Percentiles rank a stretch among this genome's conserved stretches.
phyloP scores from a whole-genome alignment of 2,888 invertebrate species.

The Nemurella pictetii region DNA sequence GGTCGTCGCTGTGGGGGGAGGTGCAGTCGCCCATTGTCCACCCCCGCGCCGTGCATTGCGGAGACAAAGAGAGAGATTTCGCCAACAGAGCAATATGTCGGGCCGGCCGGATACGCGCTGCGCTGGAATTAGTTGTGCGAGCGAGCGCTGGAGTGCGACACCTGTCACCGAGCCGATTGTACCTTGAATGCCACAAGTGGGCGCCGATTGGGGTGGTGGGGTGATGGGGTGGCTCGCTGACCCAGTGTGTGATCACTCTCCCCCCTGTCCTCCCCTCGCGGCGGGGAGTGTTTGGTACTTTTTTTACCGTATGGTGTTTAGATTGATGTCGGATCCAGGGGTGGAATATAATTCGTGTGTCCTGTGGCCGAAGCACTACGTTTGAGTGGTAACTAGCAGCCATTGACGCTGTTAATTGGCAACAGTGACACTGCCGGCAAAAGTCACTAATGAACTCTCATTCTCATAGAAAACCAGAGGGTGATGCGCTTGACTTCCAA shows the following conservation, averaged over 20 bases:
- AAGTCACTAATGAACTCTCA: too few relatives aligned
- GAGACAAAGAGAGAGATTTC: not conserved
- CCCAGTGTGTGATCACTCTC: not conserved
- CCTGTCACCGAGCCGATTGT: not conserved
- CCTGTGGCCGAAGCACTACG: not conserved
- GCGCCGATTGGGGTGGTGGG: not conserved
- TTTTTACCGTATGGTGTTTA: too few relatives aligned
- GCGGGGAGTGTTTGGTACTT: too few relatives aligned
- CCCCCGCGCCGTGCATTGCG: not conserved
- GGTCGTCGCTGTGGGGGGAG: not conserved
- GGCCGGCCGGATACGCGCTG: not conserved
- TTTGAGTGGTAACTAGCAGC: not conserved
- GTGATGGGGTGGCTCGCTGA: not conserved
- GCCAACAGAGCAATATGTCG: not conserved
- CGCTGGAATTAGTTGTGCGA: not conserved
- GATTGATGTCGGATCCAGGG: not conserved
- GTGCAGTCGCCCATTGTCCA: not conserved
- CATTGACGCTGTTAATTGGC: too few relatives aligned
- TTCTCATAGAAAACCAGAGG: too few relatives aligned
- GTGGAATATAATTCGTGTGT: not conserved
- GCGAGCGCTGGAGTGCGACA: not conserved
- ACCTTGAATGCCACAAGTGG: not conserved
- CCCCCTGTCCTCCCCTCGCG: too few relatives aligned
- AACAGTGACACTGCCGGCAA: too few relatives aligned
- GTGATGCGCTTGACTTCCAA: too few relatives aligned